These are phyloP conservation scores for Conomelus anceps DNA, from an alignment of 2,888 invertebrate species.

Conservation along the genomic window DNA sequence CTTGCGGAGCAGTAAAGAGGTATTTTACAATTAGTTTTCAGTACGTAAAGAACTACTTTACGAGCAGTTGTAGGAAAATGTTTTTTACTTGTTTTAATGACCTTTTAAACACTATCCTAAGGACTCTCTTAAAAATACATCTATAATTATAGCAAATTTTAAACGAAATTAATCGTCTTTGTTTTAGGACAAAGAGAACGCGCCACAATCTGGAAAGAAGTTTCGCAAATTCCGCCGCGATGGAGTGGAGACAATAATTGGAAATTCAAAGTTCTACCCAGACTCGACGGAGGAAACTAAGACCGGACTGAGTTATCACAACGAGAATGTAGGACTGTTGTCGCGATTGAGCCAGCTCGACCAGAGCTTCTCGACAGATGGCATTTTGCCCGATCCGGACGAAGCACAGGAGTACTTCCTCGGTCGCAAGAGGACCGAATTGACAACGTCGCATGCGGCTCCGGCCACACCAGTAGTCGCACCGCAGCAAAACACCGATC, in stretches of 20 bases:
- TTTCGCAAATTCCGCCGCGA: constrained; percentile 41
- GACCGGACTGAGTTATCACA: constrained; percentile 11
- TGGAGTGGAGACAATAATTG: constrained; percentile 36
- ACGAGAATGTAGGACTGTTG: constrained; percentile 3
- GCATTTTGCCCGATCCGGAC: constrained; percentile 24
- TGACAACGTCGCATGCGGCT: not conserved
- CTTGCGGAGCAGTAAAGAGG: too few relatives aligned
- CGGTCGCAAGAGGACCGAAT: constrained; percentile 2
- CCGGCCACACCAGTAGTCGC: not conserved
- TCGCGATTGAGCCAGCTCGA: constrained; percentile 10
- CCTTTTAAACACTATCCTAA: too few relatives aligned
- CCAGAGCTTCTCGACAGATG: constrained; percentile 22
- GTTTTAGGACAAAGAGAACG: constrained; percentile 47
- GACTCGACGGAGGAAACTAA: constrained; percentile 17
- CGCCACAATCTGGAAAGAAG: constrained; percentile 43
- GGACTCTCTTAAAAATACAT: too few relatives aligned
- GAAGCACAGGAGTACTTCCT: constrained; percentile 22
- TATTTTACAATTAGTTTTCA: too few relatives aligned
- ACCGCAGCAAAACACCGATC: not conserved
- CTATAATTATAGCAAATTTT: not conserved
- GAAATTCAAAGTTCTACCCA: constrained; percentile 25
- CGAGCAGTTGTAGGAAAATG: too few relatives aligned
- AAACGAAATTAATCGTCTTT: not conserved
- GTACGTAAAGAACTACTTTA: too few relatives aligned
- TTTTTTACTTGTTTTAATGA: too few relatives aligned